Percentiles rank a stretch among this genome's conserved stretches.
phyloP scores from a whole-genome alignment of 2,797 vertebrate genomes.

The Miichthys miiuy region DNA sequence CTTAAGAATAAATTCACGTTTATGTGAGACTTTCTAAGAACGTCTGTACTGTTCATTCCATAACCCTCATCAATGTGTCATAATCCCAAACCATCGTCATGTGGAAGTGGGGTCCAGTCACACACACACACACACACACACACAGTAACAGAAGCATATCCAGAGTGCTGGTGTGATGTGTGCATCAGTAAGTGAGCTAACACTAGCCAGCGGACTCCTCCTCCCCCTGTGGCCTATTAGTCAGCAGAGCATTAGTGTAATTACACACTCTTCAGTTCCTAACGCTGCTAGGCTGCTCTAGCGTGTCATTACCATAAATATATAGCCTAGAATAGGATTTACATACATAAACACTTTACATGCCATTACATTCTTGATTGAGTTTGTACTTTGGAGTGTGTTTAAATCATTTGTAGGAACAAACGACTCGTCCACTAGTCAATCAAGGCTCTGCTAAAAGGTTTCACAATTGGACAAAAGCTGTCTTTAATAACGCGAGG shows the following conservation, averaged over 20 bases:
- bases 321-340: slow-evolving; percentile 79
- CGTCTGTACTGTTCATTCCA: background rate
- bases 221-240: slow-evolving; percentile 81
- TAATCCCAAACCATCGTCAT: background rate
- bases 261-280: slow-evolving; percentile 81
- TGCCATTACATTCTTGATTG: slow-evolving; percentile 77
- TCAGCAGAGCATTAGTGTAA: slow-evolving; percentile 81
- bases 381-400: slow-evolving; percentile 69
- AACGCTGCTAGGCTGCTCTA: slow-evolving; percentile 71
- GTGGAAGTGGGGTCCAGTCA: background rate
- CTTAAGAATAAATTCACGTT: background rate
- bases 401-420: slow-evolving; percentile 66
- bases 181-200: slow-evolving; percentile 62
- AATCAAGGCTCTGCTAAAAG: slow-evolving; percentile 51
- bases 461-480: slow-evolving; percentile 51
- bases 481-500: slow-evolving; percentile 11
- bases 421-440: slow-evolving; percentile 47
- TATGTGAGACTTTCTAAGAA: background rate
- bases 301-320: slow-evolving; percentile 81
- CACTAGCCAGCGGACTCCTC: slow-evolving; percentile 59
- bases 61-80: background rate
- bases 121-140: slow-evolving; percentile 35
- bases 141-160: slow-evolving; percentile 1
- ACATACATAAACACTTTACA: slow-evolving; percentile 80
- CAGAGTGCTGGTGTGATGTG: slow-evolving; percentile 43